These are phyloP conservation scores for Condylostylus longicornis DNA, from an alignment of 1,140 invertebrate species.

Conservation along the genomic window DNA sequence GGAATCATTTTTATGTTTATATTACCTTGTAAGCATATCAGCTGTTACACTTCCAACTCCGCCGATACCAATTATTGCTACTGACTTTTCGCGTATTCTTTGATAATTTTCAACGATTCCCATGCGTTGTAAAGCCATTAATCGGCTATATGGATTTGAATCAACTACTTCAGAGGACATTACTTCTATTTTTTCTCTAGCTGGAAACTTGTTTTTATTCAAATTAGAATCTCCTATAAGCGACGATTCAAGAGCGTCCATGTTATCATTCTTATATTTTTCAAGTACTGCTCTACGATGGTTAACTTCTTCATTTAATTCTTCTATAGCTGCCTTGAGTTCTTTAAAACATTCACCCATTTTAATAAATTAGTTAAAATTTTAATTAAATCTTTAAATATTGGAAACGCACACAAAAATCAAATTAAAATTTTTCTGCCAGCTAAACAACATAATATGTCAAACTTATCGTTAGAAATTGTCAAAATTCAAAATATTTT, in stretches of 20 bases:
- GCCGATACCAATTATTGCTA: conserved; percentile 95
- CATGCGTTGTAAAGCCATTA: conserved; percentile 98
- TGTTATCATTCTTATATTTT: conserved; percentile 11
- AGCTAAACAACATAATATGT: no score
- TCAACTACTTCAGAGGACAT: conserved; percentile 93
- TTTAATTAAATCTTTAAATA: conserved; percentile 7
- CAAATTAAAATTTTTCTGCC: no score
- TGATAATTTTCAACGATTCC: conserved; percentile 99
- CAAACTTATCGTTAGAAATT: no score
- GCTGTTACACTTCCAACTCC: conserved; percentile 98
- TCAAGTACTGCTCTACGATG: conserved; percentile 23
- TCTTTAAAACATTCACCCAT: no score
- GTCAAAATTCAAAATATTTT: no score
- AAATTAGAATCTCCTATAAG: no score
- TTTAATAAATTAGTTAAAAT: not conserved
- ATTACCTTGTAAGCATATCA: conserved; percentile 78
- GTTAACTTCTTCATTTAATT: conserved; percentile 25
- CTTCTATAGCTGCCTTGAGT: conserved; percentile 24
- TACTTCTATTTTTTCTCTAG: conserved; percentile 48
- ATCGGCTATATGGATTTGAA: conserved; percentile 96
- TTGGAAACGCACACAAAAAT: no score
- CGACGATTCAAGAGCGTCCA: no score
- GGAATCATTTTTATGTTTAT: not conserved
- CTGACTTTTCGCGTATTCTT: conserved; percentile 75
- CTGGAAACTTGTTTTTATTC: conserved; percentile 14